Percentiles rank a stretch among this genome's conserved stretches.
phyloP scores from a whole-genome alignment of 1,140 invertebrate genomes.

The Eufriesea mexicana region DNA sequence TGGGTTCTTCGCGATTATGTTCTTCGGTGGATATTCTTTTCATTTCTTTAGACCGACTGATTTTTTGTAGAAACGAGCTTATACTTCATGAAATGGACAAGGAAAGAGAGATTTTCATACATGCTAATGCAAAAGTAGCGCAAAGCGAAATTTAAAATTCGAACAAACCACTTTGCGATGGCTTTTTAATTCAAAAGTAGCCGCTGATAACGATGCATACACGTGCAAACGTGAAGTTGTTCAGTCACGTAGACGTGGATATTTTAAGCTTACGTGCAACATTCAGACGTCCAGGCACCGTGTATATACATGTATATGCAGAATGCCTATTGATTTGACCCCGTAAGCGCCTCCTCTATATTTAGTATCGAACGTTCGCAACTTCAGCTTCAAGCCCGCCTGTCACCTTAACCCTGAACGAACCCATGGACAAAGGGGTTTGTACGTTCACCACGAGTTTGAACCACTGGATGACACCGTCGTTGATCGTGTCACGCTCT shows the following conservation, averaged over 20 bases:
- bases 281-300: slow-evolving; percentile 36
- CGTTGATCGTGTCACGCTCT: not conserved
- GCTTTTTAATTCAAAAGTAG: not conserved
- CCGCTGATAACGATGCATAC: not conserved
- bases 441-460: not conserved
- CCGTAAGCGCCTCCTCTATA: slow-evolving; percentile 61
- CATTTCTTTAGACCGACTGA: not conserved
- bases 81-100: too few relatives aligned
- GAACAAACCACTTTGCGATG: too few relatives aligned
- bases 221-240: not conserved
- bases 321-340: slow-evolving; percentile 71
- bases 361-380: slow-evolving; percentile 69
- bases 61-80: not conserved
- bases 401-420: slow-evolving; percentile 69
- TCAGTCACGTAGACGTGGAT: slow-evolving; percentile 13
- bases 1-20: not conserved
- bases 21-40: not conserved
- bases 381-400: slow-evolving; percentile 53
- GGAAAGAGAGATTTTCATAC: too few relatives aligned
- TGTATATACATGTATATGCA: slow-evolving; percentile 56
- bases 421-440: slow-evolving; percentile 15
- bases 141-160: too few relatives aligned
- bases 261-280: slow-evolving; percentile 41
- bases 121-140: too few relatives aligned
- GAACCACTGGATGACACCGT: not conserved